Evolutionary conservation across 2,113 vertebrate genomes (phyloP), one percentile per base, ranked within the genome.

Genomic region (Vulpes ferrilata): DNA sequence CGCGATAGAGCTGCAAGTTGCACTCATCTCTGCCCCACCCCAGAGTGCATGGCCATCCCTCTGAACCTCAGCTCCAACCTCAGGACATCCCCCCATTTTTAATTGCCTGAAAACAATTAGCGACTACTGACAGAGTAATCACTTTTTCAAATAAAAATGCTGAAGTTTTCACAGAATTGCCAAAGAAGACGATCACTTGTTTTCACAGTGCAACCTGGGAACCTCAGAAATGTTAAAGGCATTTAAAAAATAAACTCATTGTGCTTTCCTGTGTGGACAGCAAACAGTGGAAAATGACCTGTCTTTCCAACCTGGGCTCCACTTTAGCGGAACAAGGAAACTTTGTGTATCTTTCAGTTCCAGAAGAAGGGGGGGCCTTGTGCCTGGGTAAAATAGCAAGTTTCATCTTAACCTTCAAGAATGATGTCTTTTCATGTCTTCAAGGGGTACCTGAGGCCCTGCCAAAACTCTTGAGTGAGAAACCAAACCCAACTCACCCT

Each of bases 361-460:
- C 15, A 65, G 90, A 60, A 90, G 89, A 92, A 32, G 65, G 60
- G 57, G 23, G 43, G 27, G 38, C 16, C 38, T 94, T 81, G 38
- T 84, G 80, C 64, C 51, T 55, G 51, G 79, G 48, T 38, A 17
- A 96, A 97, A 95, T 25, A 88, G 32, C 59, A 35, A 71, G 19
- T 84, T 97, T 97, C 81, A 60, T 83, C 35, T 53, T 12, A 88
- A 25, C 59, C 67, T 65, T 83, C 38, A 86, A 90, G 95, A 97
- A 90, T 30, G 90, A 80, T 90, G 69, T 79, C 90, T 93, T 93
- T 95, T 90, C 43, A 84, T 38, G 69, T 80, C 59, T 96, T 95
- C 90, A 23, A 3, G 13, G 90, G n/a, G 27, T 43, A 32, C 80
- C 32, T 69, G 80, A 84, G 81, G 20, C 57, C 48, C 48, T 94